Evolutionary conservation across 2,888 invertebrate genomes (phyloP).

Genomic region (Leucophenga maculata): DNA sequence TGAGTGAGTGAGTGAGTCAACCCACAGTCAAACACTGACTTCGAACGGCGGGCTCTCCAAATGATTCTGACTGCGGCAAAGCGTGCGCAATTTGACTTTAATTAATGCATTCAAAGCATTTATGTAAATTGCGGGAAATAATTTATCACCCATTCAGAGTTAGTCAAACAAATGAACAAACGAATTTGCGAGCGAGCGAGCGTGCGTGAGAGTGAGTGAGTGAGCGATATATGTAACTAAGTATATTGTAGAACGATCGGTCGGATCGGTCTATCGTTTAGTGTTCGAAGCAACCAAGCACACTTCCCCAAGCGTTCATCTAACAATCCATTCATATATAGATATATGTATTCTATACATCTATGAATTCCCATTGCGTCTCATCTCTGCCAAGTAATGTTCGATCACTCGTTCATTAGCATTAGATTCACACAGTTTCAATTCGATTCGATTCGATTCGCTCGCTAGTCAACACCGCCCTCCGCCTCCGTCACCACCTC

Average conservation of each 20-base stretch:
- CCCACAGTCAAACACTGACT: conserved; percentile 31
- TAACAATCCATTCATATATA: neutral
- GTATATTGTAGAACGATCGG: too few species aligned
- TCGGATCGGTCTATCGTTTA: neutral
- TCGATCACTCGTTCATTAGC: conserved; percentile 4
- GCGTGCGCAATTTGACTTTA: conserved; percentile 60
- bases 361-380: too few species aligned
- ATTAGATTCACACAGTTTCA: neutral
- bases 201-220: neutral
- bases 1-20: conserved; percentile 19
- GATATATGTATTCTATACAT: too few species aligned
- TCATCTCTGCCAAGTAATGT: neutral
- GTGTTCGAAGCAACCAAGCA: conserved; percentile 10
- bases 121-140: conserved; percentile 70
- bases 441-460: neutral
- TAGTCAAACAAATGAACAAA: conserved; percentile 17
- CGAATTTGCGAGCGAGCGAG: neutral
- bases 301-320: conserved; percentile 14
- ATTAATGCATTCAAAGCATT: conserved; percentile 68
- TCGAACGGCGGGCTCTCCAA: conserved; percentile 14
- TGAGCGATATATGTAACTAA: neutral
- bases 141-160: conserved; percentile 67
- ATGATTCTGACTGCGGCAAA: conserved; percentile 5
- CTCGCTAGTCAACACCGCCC: neutral
- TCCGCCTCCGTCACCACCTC: neutral